These are phyloP conservation scores for Intellagama lesueurii DNA, from an alignment of 2,797 vertebrate genomes.

Conservation along the genomic window DNA sequence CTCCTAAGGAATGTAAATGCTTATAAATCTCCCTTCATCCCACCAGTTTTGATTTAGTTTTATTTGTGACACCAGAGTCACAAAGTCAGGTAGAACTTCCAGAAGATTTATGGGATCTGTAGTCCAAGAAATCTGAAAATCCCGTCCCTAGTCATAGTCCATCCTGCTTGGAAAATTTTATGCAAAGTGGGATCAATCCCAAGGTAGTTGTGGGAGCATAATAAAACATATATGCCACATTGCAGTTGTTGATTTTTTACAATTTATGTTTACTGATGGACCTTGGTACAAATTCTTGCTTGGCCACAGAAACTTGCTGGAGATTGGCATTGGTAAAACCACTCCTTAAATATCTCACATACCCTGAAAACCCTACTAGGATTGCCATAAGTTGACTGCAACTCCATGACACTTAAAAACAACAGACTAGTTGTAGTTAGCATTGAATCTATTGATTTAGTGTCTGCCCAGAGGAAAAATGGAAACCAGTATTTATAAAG, in stretches of 20 bases:
- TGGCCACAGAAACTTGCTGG: no score
- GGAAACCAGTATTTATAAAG: background rate
- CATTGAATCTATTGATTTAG: background rate
- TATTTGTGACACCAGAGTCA: background rate
- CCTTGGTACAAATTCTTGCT: no score
- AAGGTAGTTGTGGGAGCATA: background rate
- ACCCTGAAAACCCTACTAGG: no score
- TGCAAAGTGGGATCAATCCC: background rate
- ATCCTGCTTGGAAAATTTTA: background rate
- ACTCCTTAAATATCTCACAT: no score
- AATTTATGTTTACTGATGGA: background rate
- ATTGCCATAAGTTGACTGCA: no score
- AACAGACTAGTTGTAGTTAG: background rate
- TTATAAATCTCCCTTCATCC: background rate
- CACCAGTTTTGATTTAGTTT: background rate
- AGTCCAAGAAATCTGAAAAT: no score
- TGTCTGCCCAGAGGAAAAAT: background rate
- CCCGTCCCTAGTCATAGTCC: no score
- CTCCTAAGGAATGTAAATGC: background rate
- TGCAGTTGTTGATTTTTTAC: background rate
- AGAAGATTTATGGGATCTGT: no score
- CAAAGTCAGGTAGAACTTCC: no score
- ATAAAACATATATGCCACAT: background rate
- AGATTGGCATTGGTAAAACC: no score
- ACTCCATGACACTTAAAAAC: no score